Evolutionary conservation across 2,113 vertebrate genomes (phyloP).

Genomic region (Hyaena hyaena): DNA sequence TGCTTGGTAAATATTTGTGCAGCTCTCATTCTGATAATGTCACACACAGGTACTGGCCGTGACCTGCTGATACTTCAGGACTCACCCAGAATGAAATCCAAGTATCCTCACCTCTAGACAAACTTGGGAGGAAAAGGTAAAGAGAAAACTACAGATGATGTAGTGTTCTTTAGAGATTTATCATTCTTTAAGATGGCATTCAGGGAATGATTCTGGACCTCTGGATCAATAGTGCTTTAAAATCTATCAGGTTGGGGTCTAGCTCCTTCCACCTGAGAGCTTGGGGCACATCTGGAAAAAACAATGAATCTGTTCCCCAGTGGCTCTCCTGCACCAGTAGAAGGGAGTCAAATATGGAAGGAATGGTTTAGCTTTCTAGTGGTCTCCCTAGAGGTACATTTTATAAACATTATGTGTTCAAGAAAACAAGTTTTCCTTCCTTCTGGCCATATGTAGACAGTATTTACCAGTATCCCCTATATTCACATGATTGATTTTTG

Average conservation of each 20-base stretch:
- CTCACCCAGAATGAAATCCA: not conserved
- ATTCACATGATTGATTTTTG: not conserved
- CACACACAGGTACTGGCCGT: not conserved
- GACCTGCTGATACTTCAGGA: not conserved
- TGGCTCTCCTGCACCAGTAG: not conserved
- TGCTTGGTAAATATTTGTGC: constrained; percentile 20
- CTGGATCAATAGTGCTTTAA: not conserved
- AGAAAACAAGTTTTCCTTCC: constrained; percentile 13
- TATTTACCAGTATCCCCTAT: not conserved
- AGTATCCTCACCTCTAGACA: constrained; percentile 8
- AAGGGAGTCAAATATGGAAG: not conserved
- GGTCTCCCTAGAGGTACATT: not conserved
- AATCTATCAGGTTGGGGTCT: not conserved
- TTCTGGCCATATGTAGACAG: not conserved
- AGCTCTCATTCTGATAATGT: constrained; percentile 3
- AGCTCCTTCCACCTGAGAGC: not conserved
- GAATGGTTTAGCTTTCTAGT: constrained; percentile 15
- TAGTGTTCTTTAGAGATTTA: constrained; percentile 16
- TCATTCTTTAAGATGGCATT: not conserved
- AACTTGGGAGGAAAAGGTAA: not conserved
- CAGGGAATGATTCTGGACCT: not conserved
- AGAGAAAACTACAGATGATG: not conserved
- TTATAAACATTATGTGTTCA: not conserved
- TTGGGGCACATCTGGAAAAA: constrained; percentile 10
- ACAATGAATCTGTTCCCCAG: not conserved